Evolutionary conservation across 2,888 invertebrate species (phyloP).

Genomic region (Apotomis capreana): DNA sequence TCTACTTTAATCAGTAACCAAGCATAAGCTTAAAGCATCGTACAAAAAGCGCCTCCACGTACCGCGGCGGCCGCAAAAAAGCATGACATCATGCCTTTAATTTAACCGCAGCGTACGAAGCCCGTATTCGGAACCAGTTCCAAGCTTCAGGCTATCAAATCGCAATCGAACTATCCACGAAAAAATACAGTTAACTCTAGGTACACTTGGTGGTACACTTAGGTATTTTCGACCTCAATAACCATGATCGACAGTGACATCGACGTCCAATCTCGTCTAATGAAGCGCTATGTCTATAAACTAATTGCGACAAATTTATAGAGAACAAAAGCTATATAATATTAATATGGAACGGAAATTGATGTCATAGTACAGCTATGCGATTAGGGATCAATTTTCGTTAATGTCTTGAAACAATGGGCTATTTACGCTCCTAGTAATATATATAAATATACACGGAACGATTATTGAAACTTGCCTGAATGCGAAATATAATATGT

Average conservation of each 20-base stretch:
- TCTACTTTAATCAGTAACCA: constrained; percentile 64
- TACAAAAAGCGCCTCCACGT: constrained; percentile 74
- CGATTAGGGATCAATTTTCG: constrained; percentile 57
- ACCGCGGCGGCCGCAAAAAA: constrained; percentile 68
- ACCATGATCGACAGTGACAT: constrained; percentile 49
- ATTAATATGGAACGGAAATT: constrained; percentile 55
- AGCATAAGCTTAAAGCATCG: constrained; percentile 57
- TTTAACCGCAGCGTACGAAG: constrained; percentile 51
- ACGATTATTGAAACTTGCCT: constrained; percentile 53
- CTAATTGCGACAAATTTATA: constrained; percentile 50
- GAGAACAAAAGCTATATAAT: constrained; percentile 52
- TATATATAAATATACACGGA: constrained; percentile 42
- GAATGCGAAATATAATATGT: constrained; percentile 53
- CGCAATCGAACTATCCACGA: constrained; percentile 60
- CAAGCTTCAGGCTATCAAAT: constrained; percentile 58
- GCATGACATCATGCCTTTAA: constrained; percentile 71
- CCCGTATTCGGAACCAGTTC: constrained; percentile 55
- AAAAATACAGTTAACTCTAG: constrained; percentile 45
- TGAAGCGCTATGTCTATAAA: constrained; percentile 38
- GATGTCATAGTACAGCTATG: constrained; percentile 59
- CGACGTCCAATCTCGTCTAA: constrained; percentile 33
- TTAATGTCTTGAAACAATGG: constrained; percentile 60
- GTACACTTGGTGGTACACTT: constrained; percentile 71
- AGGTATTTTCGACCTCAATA: constrained; percentile 61
- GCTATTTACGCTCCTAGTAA: constrained; percentile 55